Evolutionary conservation across 2,113 vertebrate genomes (phyloP).

Genomic region (Nyctereutes procyonoides): DNA sequence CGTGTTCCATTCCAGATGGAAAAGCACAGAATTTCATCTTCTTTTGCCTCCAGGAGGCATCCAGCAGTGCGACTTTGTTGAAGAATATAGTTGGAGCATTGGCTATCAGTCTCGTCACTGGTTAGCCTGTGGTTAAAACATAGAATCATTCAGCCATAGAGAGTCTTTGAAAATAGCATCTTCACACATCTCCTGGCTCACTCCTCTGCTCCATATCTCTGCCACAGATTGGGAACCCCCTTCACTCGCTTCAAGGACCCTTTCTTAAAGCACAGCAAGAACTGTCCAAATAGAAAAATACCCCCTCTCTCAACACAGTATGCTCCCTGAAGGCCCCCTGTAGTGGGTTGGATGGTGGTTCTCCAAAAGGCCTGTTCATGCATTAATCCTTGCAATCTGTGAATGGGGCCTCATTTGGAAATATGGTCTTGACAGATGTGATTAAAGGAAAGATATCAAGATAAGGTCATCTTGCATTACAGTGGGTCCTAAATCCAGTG

Average conservation of each 20-base stretch:
- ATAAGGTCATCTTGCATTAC: neutral
- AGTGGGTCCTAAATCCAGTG: neutral
- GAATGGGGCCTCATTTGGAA: too few relatives aligned
- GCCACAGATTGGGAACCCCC: accelerated
- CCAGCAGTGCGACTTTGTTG: constrained; percentile 71
- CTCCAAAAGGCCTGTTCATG: accelerated
- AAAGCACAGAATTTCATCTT: constrained; percentile 60
- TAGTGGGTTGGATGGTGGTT: accelerated
- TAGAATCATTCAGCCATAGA: neutral
- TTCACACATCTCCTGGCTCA: accelerated
- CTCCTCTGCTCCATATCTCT: accelerated
- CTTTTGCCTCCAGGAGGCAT: constrained; percentile 80
- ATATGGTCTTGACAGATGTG: accelerated
- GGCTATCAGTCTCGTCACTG: accelerated
- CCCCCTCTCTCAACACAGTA: accelerated
- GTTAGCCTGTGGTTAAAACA: constrained; percentile 53
- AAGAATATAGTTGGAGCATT: constrained; percentile 74
- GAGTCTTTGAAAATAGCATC: accelerated
- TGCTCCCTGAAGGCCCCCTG: accelerated
- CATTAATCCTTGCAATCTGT: neutral
- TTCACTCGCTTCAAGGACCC: accelerated
- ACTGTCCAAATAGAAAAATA: too few relatives aligned
- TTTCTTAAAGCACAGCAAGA: neutral
- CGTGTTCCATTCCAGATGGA: constrained; percentile 61
- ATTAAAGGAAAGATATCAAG: neutral